Conservation (phyloP, 2,113 vertebrate genomes). For the Dolichotis patagonum region DNA sequence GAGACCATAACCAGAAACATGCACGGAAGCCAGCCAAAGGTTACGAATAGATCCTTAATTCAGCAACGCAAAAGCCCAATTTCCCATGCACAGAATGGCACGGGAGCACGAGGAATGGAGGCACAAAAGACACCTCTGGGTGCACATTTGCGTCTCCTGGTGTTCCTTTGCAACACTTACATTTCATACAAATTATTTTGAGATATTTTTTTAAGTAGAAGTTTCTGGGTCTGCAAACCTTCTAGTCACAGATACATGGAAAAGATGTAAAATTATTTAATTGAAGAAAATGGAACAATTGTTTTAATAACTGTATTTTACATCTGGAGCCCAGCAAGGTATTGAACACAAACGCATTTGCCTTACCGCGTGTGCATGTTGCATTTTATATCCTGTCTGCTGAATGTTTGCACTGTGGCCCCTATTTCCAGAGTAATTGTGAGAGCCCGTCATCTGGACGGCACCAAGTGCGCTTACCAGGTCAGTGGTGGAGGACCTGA, state of each 20-base stretch:
- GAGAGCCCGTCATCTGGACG: fast-evolving
- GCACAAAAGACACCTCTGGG: fast-evolving
- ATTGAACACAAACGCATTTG: constrained; percentile 47
- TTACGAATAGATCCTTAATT: fast-evolving
- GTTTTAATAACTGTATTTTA: not conserved
- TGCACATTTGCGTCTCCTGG: fast-evolving
- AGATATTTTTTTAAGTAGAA: not conserved
- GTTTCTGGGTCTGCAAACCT: not conserved
- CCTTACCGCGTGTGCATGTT: constrained; percentile 36
- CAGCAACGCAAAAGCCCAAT: fast-evolving
- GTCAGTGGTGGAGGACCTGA: not conserved
- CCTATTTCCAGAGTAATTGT: not conserved
- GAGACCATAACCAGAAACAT: not conserved
- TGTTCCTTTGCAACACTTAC: not conserved
- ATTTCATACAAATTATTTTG: fast-evolving
- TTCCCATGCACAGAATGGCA: fast-evolving
- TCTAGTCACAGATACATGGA: constrained; percentile 19
- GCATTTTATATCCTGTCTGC: constrained; percentile 37
- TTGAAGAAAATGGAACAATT: constrained; percentile 48
- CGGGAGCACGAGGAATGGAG: fast-evolving
- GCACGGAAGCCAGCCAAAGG: fast-evolving
- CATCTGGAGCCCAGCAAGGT: not conserved
- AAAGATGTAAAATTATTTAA: constrained; percentile 69
- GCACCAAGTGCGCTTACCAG: not conserved
- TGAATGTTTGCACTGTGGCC: fast-evolving